Evolutionary conservation across 2,113 vertebrate genomes (phyloP).

Genomic region (Nasalis larvatus): DNA sequence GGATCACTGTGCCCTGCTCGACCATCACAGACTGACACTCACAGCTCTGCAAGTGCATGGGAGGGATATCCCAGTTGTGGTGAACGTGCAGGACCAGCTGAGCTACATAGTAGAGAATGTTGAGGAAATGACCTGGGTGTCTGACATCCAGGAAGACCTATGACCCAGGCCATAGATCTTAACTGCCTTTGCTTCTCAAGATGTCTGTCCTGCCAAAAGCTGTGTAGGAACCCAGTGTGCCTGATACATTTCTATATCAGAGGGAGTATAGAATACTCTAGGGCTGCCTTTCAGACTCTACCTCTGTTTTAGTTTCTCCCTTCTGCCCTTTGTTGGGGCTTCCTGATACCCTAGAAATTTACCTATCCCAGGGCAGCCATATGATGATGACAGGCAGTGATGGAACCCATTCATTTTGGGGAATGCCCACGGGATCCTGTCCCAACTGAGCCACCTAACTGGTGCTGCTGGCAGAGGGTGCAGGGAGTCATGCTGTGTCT

Average conservation of each 20-base stretch:
- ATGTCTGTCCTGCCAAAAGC: neutral
- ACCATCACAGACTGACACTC: neutral
- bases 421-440: neutral
- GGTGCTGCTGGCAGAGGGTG: neutral
- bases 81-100: neutral
- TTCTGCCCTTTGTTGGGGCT: neutral
- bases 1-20: neutral
- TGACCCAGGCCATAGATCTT: neutral
- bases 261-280: neutral
- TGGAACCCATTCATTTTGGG: neutral
- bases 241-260: too few species aligned
- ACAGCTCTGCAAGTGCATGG: neutral
- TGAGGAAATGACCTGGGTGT: neutral
- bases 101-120: neutral
- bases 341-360: neutral
- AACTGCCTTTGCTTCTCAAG: neutral
- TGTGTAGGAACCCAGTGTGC: neutral
- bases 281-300: neutral
- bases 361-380: neutral
- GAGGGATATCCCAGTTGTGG: neutral
- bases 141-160: neutral
- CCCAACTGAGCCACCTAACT: neutral
- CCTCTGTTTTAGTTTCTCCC: neutral
- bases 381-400: neutral
- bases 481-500: neutral